Percentiles rank a stretch among this genome's conserved stretches.
These are phyloP conservation scores for Brachionichthys hirsutus DNA, from an alignment of 2,113 vertebrate genomes.

Conservation along the genomic window DNA sequence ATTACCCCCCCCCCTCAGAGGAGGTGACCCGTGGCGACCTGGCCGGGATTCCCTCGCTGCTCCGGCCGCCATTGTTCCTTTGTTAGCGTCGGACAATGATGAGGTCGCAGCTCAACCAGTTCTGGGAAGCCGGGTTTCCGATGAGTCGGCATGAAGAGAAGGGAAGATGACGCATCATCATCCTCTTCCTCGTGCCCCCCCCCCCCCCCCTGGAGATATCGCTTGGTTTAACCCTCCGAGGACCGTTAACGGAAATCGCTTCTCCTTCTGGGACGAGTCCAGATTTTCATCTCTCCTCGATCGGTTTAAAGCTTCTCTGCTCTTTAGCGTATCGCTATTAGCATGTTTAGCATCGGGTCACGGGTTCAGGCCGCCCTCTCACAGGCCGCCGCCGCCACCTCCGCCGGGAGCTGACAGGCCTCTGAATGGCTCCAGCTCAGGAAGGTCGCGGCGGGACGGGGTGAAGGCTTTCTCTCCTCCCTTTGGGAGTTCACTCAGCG, in stretches of 20 bases:
- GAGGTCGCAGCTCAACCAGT: conserved; percentile 48
- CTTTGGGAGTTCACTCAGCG: conserved; percentile 65
- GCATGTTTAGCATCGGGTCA: conserved; percentile 12
- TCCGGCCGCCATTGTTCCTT: conserved; percentile 62
- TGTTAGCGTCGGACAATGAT: conserved; percentile 60
- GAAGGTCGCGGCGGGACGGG: conserved; percentile 10
- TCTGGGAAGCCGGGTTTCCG: conserved; percentile 46
- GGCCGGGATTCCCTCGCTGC: conserved; percentile 42
- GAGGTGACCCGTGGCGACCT: conserved; percentile 60
- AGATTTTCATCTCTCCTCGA: no score
- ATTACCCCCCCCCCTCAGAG: conserved; percentile 36
- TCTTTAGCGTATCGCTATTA: background rate
- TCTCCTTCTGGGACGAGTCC: no score
- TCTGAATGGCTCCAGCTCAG: conserved; percentile 60
- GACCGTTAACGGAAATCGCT: no score
- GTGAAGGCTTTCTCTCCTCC: conserved; percentile 24
- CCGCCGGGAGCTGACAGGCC: conserved; percentile 27
- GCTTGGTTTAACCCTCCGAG: no score
- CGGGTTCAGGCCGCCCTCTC: conserved; percentile 28
- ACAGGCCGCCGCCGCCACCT: conserved; percentile 3
- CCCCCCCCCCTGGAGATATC: no score
- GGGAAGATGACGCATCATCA: background rate
- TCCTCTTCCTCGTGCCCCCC: no score
- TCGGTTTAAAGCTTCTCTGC: no score
- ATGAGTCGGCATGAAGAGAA: conserved; percentile 29